Percentiles rank a stretch among this genome's conserved stretches.
These are phyloP conservation scores for Bugula neritina DNA, from an alignment of 2,888 invertebrate species.

Conservation along the genomic window DNA sequence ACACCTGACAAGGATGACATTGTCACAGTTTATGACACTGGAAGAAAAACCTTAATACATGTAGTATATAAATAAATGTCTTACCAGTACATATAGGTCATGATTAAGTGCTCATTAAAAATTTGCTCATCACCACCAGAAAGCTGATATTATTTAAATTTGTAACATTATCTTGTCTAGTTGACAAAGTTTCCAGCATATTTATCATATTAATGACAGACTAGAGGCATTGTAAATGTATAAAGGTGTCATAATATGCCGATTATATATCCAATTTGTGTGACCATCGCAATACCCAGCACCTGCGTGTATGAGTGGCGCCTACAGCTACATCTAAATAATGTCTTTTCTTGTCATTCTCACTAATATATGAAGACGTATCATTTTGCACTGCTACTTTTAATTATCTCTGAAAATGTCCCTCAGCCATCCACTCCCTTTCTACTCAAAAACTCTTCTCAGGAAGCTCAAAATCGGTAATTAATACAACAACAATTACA, in stretches of 20 bases:
- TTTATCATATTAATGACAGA: neutral
- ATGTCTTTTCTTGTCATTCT: neutral
- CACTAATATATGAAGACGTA: neutral
- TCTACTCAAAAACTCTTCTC: no score
- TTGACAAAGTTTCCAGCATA: neutral
- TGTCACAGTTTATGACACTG: no score
- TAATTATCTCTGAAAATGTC: neutral
- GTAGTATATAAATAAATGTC: no score
- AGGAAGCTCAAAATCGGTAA: no score
- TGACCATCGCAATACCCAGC: neutral
- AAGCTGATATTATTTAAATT: no score
- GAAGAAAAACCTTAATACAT: no score
- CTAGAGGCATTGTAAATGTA: neutral
- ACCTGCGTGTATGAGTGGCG: neutral
- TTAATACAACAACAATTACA: neutral
- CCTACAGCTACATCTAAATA: neutral
- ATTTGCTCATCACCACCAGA: no score
- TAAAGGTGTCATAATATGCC: neutral
- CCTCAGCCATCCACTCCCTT: neutral
- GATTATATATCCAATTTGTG: neutral
- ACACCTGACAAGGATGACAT: no score
- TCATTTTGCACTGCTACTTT: neutral
- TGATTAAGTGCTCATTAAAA: no score
- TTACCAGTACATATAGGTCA: no score
- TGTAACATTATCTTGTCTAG: no score